Percentiles rank a stretch among this genome's conserved stretches.
phyloP scores from a whole-genome alignment of 2,797 vertebrate species.

The Iguana delicatissima region DNA sequence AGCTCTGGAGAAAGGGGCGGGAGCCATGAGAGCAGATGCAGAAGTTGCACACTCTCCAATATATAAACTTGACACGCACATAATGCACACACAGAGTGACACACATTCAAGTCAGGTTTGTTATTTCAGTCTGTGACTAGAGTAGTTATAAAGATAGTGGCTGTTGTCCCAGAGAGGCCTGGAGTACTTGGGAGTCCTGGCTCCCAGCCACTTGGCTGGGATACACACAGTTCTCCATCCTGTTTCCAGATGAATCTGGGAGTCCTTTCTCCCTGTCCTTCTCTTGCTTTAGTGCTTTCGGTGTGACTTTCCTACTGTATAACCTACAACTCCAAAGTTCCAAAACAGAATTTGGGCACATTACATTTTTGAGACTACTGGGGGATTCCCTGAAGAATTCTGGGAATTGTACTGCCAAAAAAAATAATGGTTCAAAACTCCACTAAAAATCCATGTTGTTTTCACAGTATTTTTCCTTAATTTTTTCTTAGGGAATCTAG shows the following conservation, averaged over 20 bases:
- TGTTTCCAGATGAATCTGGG: background rate
- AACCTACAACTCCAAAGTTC: background rate
- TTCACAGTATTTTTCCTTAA: background rate
- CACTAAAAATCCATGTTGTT: background rate
- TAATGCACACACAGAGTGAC: background rate
- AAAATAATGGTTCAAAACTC: no score
- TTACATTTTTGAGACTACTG: no score
- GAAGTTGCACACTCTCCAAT: conserved; percentile 2
- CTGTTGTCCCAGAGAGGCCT: conserved; percentile 2
- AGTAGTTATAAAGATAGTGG: conserved; percentile 34
- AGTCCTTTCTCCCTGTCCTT: background rate
- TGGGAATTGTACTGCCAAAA: no score
- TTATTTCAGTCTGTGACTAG: conserved; percentile 28
- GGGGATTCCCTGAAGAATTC: no score
- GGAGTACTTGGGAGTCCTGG: background rate
- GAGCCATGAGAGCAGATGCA: background rate
- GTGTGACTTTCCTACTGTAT: background rate
- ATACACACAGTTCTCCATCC: background rate
- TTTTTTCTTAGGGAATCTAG: background rate
- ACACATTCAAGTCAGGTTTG: conserved; percentile 28
- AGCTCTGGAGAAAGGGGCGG: background rate
- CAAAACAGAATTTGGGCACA: background rate
- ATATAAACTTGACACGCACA: conserved; percentile 9
- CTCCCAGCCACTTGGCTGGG: background rate
- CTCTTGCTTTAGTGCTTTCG: background rate